Evolutionary conservation across 1,140 invertebrate genomes (phyloP).

Genomic region (Hypsibius dujardini): DNA sequence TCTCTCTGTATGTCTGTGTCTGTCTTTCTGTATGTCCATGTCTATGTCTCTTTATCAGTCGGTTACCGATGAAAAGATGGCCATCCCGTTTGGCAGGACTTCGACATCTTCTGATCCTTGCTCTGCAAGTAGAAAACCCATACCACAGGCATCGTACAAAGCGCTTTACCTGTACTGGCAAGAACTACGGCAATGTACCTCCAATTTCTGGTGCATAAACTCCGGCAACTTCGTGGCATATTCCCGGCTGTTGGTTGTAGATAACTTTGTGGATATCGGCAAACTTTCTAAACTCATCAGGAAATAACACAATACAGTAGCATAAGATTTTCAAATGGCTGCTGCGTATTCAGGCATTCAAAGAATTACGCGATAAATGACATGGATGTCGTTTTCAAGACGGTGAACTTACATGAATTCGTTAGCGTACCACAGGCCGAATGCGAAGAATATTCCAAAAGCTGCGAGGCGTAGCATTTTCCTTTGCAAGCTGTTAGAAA

Average conservation of each 20-base stretch:
- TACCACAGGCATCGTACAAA: not conserved
- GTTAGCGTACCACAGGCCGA: not conserved
- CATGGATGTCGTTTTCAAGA: conserved; percentile 5
- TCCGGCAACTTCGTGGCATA: not conserved
- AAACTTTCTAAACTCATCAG: not conserved
- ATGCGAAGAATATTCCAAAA: not conserved
- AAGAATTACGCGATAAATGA: not conserved
- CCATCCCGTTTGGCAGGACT: not conserved
- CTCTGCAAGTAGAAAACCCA: not conserved
- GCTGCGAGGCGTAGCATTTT: not conserved
- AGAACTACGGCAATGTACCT: not conserved
- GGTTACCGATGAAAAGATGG: conserved; percentile 5
- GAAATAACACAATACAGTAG: not conserved
- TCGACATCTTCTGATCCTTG: conserved; percentile 16
- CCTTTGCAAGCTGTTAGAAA: too few species aligned
- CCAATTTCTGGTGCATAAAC: not conserved
- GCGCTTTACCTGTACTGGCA: not conserved
- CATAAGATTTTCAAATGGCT: too few species aligned
- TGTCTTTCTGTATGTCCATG: too few species aligned
- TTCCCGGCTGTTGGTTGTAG: conserved; percentile 8
- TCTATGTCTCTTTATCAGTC: too few species aligned
- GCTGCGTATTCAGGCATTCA: not conserved
- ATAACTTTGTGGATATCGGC: not conserved
- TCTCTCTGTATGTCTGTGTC: too few species aligned
- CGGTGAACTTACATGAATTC: conserved; percentile 14